Percentiles rank a stretch among this genome's conserved stretches.
Conservation (phyloP, 2,113 vertebrate species). For the Tenebrosternarchus preto region DNA sequence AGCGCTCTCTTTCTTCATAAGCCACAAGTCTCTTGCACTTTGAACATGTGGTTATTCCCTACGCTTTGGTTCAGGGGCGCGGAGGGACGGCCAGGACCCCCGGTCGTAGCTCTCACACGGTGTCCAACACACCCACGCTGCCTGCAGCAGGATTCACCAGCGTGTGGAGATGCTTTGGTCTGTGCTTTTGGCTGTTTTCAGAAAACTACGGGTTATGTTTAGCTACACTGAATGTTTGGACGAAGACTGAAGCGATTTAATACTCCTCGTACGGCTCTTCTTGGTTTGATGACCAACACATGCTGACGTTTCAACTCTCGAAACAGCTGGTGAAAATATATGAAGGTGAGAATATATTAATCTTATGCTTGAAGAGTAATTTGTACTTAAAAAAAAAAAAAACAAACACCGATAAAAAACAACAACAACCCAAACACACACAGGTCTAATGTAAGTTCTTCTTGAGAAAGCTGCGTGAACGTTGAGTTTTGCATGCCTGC, state of each 20-base stretch:
- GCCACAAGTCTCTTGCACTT: slow-evolving; percentile 57
- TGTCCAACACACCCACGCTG: slow-evolving; percentile 35
- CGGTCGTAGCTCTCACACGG: slow-evolving; percentile 57
- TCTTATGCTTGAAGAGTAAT: too few species aligned
- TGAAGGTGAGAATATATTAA: too few species aligned
- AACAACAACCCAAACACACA: background rate
- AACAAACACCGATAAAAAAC: background rate
- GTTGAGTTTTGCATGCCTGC: slow-evolving; percentile 63
- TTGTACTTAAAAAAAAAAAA: background rate
- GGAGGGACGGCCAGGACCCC: too few species aligned
- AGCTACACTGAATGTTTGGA: background rate
- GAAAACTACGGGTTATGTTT: slow-evolving; percentile 57
- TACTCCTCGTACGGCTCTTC: background rate
- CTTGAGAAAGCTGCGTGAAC: background rate
- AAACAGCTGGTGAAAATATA: too few species aligned
- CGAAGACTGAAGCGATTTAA: background rate
- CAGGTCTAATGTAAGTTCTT: background rate
- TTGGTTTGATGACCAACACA: too few species aligned
- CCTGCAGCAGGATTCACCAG: slow-evolving; percentile 59
- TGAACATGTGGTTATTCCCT: slow-evolving; percentile 62
- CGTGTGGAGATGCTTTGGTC: slow-evolving; percentile 77
- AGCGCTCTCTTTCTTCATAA: slow-evolving; percentile 67
- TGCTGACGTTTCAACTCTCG: too few species aligned
- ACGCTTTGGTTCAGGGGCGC: slow-evolving; percentile 75
- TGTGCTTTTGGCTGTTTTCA: slow-evolving; percentile 76